Percentiles rank a stretch among this genome's conserved stretches.
phyloP scores from a whole-genome alignment of 2,797 vertebrate species.

The Chaenodraco wilsoni region DNA sequence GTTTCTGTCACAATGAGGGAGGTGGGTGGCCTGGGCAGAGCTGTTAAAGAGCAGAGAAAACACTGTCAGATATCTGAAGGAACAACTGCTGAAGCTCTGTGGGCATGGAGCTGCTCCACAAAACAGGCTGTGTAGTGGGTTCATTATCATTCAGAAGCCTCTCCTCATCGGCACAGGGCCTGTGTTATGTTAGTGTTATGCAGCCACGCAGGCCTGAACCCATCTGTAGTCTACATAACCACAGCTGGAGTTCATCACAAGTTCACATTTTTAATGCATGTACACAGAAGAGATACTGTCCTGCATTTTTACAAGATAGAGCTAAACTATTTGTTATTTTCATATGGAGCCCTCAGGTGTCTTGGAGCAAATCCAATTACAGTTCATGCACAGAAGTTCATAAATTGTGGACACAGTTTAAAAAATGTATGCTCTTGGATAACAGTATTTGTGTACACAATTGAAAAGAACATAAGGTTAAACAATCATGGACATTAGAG shows the following conservation, averaged over 20 bases:
- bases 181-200: slow-evolving; percentile 5
- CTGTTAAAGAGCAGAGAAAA: slow-evolving; percentile 72
- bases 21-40: slow-evolving; percentile 91
- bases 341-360: not conserved
- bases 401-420: not conserved
- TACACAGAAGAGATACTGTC: not conserved
- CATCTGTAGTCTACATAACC: not conserved
- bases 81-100: not conserved
- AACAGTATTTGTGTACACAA: not conserved
- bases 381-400: not conserved
- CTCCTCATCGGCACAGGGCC: slow-evolving; percentile 6
- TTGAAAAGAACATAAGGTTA: not conserved
- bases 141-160: slow-evolving; percentile 30
- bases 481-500: not conserved
- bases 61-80: slow-evolving; percentile 7
- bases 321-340: not conserved
- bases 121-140: slow-evolving; percentile 4
- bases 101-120: not conserved
- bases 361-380: not conserved
- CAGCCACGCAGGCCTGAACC: slow-evolving; percentile 3
- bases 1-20: slow-evolving; percentile 94
- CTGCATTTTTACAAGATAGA: not conserved
- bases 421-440: slow-evolving; percentile 4
- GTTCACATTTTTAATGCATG: not conserved
- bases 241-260: not conserved